Percentiles rank a stretch among this genome's conserved stretches.
These are phyloP conservation scores for Patella vulgata DNA, from an alignment of 1,140 invertebrate species.

Conservation along the genomic window DNA sequence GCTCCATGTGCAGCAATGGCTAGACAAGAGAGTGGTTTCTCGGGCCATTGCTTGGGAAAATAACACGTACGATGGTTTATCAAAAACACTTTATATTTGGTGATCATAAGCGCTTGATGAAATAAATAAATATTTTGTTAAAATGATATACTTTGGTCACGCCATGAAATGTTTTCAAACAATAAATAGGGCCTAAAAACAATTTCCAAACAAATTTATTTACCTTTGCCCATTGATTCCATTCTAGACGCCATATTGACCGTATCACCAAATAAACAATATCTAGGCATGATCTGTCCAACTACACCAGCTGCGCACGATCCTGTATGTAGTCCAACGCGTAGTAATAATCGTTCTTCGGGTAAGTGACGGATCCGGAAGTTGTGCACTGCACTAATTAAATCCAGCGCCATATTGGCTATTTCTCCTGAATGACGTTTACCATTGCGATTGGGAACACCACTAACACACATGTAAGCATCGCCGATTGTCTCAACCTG, in stretches of 20 bases:
- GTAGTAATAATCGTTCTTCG: constrained; percentile 81
- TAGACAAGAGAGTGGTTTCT: too few relatives aligned
- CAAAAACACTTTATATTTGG: too few relatives aligned
- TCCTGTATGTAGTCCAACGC: constrained; percentile 93
- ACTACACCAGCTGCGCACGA: constrained; percentile 63
- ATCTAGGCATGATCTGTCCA: constrained; percentile 56
- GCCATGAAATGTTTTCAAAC: too few relatives aligned
- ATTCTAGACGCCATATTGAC: constrained; percentile 60
- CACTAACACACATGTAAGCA: constrained; percentile 95
- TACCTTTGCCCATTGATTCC: constrained; percentile 59
- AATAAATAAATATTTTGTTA: too few relatives aligned
- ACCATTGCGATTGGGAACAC: constrained; percentile 80
- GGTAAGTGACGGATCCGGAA: constrained; percentile 84
- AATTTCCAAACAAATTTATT: too few relatives aligned
- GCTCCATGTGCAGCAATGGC: too few relatives aligned
- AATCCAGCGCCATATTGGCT: constrained; percentile 89
- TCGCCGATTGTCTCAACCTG: constrained; percentile 72
- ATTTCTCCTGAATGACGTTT: constrained; percentile 84
- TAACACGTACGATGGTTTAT: too few relatives aligned
- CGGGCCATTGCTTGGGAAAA: too few relatives aligned
- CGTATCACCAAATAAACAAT: constrained; percentile 60
- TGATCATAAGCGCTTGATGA: too few relatives aligned
- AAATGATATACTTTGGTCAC: too few relatives aligned
- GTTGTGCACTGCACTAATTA: constrained; percentile 84
- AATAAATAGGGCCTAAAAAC: too few relatives aligned